These are phyloP conservation scores for Calypte anna DNA, from an alignment of 2,113 vertebrate species.

Conservation along the genomic window DNA sequence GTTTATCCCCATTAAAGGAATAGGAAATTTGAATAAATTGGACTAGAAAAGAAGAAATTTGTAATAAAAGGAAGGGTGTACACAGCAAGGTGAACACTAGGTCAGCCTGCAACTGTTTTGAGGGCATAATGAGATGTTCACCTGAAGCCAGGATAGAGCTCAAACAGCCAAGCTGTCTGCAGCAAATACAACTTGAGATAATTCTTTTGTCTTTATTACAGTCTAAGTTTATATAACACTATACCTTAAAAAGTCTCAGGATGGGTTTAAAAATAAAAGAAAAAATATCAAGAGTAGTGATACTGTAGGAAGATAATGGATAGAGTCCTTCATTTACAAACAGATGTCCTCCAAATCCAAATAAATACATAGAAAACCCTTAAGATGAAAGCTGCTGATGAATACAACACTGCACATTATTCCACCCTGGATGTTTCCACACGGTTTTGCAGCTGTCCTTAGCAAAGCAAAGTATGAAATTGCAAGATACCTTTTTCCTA, in stretches of 20 bases:
- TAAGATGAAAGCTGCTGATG: neutral
- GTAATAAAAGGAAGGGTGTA: neutral
- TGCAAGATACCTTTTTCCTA: neutral
- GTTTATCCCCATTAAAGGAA: neutral
- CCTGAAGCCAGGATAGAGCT: neutral
- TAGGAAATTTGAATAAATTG: constrained; percentile 13
- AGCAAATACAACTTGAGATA: neutral
- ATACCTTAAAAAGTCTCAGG: neutral
- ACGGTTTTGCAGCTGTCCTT: neutral
- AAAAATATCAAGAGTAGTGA: neutral
- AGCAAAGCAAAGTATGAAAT: neutral
- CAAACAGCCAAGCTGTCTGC: neutral
- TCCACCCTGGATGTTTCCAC: neutral
- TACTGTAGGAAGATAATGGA: neutral
- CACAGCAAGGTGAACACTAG: neutral
- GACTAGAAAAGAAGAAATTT: neutral
- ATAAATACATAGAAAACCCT: neutral
- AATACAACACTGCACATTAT: neutral
- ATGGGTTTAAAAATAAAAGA: neutral
- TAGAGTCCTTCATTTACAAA: neutral
- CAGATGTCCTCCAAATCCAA: neutral
- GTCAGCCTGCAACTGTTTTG: neutral
- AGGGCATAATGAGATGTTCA: neutral
- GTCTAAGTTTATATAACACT: neutral
- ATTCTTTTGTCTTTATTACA: neutral